Conservation (phyloP, 2,797 vertebrate species). For the Gephyroberyx darwinii region DNA sequence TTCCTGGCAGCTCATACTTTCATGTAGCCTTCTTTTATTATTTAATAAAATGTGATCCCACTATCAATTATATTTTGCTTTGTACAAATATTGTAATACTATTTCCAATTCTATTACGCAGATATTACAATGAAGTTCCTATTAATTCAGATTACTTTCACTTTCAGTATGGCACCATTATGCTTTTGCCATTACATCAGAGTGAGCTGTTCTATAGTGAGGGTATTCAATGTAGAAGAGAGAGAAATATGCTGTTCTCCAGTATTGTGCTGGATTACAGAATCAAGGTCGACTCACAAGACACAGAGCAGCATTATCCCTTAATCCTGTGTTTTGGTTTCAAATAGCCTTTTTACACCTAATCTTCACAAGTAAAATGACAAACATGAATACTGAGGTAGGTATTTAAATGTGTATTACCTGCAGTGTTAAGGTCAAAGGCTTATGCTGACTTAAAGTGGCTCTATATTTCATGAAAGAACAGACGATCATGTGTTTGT, state of each 20-base stretch:
- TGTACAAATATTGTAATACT: constrained; percentile 44
- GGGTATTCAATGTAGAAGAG: constrained; percentile 71
- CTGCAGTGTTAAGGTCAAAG: constrained; percentile 76
- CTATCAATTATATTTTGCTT: constrained; percentile 35
- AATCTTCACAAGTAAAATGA: constrained; percentile 82
- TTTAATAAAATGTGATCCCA: constrained; percentile 32
- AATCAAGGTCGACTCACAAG: constrained; percentile 84
- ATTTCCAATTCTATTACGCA: constrained; percentile 52
- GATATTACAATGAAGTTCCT: constrained; percentile 54
- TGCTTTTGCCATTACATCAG: constrained; percentile 73
- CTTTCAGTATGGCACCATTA: constrained; percentile 66
- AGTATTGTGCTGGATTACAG: constrained; percentile 83
- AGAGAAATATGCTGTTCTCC: constrained; percentile 77
- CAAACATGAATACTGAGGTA: constrained; percentile 80
- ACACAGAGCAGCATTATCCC: constrained; percentile 84
- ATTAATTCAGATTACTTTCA: constrained; percentile 69
- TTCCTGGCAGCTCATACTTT: constrained; percentile 5
- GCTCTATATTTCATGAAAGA: constrained; percentile 60
- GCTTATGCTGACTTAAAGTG: constrained; percentile 75
- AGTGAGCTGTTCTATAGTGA: constrained; percentile 66
- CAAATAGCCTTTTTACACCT: constrained; percentile 83
- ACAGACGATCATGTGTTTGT: constrained; percentile 60
- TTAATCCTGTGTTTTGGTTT: constrained; percentile 85
- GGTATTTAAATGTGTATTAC: constrained; percentile 80
- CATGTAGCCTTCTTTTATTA: constrained; percentile 16